phyloP scores from a whole-genome alignment of 2,888 invertebrate species.

The Thereva nobilitata region DNA sequence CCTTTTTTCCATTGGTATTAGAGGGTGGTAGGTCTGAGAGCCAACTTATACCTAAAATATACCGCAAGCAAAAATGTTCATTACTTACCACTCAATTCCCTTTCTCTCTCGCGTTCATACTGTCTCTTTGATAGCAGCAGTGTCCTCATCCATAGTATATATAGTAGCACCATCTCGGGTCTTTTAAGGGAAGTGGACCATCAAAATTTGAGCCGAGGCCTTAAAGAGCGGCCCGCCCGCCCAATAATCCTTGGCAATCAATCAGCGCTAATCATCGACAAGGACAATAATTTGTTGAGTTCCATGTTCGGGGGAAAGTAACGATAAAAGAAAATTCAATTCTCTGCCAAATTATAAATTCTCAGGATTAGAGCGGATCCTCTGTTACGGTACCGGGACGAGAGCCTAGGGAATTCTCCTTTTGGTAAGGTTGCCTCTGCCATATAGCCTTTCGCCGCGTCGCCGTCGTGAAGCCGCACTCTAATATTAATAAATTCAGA shows the following conservation, averaged over 20 bases:
- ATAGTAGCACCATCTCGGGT: no score
- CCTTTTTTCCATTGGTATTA: no score
- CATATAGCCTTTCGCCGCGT: background rate
- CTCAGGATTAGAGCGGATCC: slow-evolving; percentile 20
- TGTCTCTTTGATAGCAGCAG: background rate
- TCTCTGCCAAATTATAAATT: slow-evolving; percentile 28
- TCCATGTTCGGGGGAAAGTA: slow-evolving; percentile 26
- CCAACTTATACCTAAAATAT: background rate
- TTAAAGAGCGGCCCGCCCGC: slow-evolving; percentile 12
- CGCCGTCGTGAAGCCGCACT: background rate
- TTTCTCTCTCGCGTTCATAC: background rate
- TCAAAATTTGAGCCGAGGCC: slow-evolving; percentile 24
- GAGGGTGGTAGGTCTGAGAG: no score
- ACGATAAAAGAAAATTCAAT: slow-evolving; percentile 32
- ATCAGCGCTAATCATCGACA: slow-evolving; percentile 29
- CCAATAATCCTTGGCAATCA: slow-evolving; percentile 31
- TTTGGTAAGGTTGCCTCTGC: background rate
- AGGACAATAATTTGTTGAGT: slow-evolving; percentile 32
- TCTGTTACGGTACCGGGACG: background rate
- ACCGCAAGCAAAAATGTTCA: slow-evolving; percentile 8
- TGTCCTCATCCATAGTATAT: no score
- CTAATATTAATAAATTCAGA: slow-evolving; percentile 28
- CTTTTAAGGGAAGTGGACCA: slow-evolving; percentile 13
- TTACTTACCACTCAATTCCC: slow-evolving; percentile 6
- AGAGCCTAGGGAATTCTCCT: no score